Percentiles rank a stretch among this genome's conserved stretches.
Conservation (phyloP, 2,888 invertebrate genomes). For the Netelia inedita region DNA sequence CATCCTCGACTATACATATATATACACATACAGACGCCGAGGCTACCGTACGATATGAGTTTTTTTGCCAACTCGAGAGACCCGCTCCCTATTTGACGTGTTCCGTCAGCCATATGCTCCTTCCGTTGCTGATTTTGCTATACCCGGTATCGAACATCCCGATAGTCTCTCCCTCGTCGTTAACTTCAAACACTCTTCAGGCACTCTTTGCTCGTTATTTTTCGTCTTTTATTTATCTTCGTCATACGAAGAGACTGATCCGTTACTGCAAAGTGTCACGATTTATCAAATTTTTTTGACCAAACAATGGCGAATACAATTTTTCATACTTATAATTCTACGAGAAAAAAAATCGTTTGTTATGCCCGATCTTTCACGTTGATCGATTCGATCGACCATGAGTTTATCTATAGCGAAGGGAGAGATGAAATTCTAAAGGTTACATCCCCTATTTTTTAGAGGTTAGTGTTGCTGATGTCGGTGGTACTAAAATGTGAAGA, state of each 20-base stretch:
- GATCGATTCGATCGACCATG: too few species aligned
- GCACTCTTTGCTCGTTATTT: neutral
- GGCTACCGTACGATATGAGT: neutral
- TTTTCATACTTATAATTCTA: too few species aligned
- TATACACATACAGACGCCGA: constrained; percentile 4
- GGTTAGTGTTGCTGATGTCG: constrained; percentile 1
- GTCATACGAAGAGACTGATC: too few species aligned
- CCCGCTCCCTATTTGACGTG: constrained; percentile 7
- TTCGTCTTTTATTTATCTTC: neutral
- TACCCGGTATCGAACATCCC: neutral
- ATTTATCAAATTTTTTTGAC: too few species aligned
- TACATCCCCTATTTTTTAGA: too few species aligned
- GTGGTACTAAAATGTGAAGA: constrained; percentile 16
- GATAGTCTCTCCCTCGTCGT: neutral
- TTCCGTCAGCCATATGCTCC: constrained; percentile 45
- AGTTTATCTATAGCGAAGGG: too few species aligned
- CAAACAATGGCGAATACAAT: too few species aligned
- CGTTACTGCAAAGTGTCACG: too few species aligned
- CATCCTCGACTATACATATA: neutral
- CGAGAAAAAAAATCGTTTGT: too few species aligned
- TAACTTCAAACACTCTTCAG: neutral
- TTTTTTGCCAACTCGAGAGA: constrained; percentile 42
- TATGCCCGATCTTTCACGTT: too few species aligned
- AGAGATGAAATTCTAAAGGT: too few species aligned
- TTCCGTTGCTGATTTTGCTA: constrained; percentile 1